These are phyloP conservation scores for Umimayanthus chanpuru DNA, from an alignment of 92 coral and sea anemone genomes.

Conservation along the genomic window DNA sequence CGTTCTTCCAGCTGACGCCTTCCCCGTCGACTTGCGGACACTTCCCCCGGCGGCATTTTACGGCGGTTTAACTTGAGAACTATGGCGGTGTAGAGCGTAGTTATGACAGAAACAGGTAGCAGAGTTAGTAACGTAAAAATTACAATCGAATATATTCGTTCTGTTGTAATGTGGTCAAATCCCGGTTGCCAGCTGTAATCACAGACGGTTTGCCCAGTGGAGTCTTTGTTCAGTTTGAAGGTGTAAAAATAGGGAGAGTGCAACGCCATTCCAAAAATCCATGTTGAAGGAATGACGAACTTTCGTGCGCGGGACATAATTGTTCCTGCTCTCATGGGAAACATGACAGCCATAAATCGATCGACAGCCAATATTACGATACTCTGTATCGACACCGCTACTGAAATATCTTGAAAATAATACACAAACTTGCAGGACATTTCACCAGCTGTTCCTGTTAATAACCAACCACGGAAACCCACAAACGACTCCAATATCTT, in stretches of 20 bases:
- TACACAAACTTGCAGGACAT: conserved; percentile 57
- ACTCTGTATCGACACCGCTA: conserved; percentile 58
- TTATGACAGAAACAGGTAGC: conserved; percentile 54
- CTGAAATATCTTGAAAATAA: conserved; percentile 56
- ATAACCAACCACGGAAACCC: conserved; percentile 48
- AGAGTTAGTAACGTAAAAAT: conserved; percentile 53
- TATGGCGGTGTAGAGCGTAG: conserved; percentile 51
- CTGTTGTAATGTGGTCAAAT: conserved; percentile 25
- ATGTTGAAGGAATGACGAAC: conserved; percentile 53
- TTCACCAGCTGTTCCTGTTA: conserved; percentile 52
- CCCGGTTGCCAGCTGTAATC: conserved; percentile 39
- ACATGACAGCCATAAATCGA: conserved; percentile 66
- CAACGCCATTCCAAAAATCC: conserved; percentile 52
- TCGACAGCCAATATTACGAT: conserved; percentile 63
- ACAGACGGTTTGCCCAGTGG: conserved; percentile 24
- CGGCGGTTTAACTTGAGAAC: conserved; percentile 44
- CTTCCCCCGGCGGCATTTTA: conserved; percentile 49
- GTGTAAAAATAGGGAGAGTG: conserved; percentile 54
- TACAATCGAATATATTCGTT: conserved; percentile 34
- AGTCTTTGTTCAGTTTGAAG: conserved; percentile 21
- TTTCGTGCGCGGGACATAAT: conserved; percentile 35
- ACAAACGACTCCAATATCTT: conserved; percentile 43
- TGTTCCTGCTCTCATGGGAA: conserved; percentile 60
- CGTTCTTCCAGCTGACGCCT: conserved; percentile 29
- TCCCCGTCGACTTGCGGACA: conserved; percentile 25